Conservation (phyloP, 1,140 invertebrate genomes). For the Zaprionus taronus region DNA sequence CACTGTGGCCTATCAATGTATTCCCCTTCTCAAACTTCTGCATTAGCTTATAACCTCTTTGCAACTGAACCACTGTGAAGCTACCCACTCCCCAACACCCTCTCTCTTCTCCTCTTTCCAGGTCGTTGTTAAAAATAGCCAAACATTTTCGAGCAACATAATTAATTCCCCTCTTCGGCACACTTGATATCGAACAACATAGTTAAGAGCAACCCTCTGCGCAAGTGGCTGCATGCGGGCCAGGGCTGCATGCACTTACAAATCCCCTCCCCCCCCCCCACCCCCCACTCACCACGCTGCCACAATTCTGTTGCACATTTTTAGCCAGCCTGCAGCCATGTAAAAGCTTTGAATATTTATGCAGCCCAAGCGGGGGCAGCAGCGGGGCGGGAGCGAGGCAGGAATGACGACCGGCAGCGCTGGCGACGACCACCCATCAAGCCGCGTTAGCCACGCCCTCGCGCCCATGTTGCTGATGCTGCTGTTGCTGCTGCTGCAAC, state of each 20-base stretch:
- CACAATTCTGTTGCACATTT: slow-evolving; percentile 71
- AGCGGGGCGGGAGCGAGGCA: slow-evolving; percentile 35
- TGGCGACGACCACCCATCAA: slow-evolving; percentile 37
- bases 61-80: not conserved
- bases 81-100: not conserved
- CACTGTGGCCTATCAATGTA: not conserved
- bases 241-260: slow-evolving; percentile 51
- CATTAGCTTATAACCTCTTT: slow-evolving; percentile 1
- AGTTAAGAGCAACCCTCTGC: slow-evolving; percentile 38
- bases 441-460: slow-evolving; percentile 32
- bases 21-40: not conserved
- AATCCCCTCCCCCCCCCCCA: not conserved
- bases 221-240: slow-evolving; percentile 46
- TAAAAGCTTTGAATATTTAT: slow-evolving; percentile 82
- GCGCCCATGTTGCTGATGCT: slow-evolving; percentile 12
- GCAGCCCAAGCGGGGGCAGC: slow-evolving; percentile 48
- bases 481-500: slow-evolving; percentile 55
- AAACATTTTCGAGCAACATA: slow-evolving; percentile 17
- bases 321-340: slow-evolving; percentile 80
- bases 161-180: slow-evolving; percentile 16
- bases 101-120: not conserved
- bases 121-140: slow-evolving; percentile 8
- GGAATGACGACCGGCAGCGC: slow-evolving; percentile 28
- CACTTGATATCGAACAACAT: slow-evolving; percentile 7
- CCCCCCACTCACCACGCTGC: not conserved